Evolutionary conservation across 2,113 vertebrate species (phyloP).

Genomic region (Mixornis gularis): DNA sequence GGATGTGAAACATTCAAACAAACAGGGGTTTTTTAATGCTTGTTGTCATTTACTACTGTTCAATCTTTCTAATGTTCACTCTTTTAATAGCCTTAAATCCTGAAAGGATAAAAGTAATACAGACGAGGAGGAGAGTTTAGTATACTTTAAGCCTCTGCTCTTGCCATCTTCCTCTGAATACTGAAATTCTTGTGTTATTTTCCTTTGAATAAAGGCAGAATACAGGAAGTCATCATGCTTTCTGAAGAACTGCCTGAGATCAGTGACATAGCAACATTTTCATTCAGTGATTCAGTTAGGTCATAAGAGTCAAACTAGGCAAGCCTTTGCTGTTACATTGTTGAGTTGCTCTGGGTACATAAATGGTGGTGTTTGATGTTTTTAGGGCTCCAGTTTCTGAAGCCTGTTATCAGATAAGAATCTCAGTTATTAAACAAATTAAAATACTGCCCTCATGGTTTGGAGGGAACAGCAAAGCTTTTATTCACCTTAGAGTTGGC

Average conservation of each 20-base stretch:
- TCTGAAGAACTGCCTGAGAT: neutral
- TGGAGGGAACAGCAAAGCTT: neutral
- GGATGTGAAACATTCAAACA: neutral
- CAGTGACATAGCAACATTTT: neutral
- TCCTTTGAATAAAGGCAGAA: neutral
- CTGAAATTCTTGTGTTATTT: neutral
- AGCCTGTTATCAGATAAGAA: neutral
- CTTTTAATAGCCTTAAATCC: neutral
- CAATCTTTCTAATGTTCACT: neutral
- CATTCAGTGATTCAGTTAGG: neutral
- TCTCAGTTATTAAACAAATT: neutral
- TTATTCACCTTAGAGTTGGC: neutral
- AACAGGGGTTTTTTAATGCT: neutral
- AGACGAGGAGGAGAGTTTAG: neutral
- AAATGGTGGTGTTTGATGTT: neutral
- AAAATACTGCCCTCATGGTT: neutral
- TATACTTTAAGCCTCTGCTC: neutral
- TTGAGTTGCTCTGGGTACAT: neutral
- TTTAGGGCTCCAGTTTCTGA: neutral
- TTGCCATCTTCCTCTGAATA: neutral
- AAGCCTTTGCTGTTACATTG: neutral
- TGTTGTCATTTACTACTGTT: neutral
- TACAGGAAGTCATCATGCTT: neutral
- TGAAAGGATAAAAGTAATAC: neutral
- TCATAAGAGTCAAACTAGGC: neutral